Percentiles rank a stretch among this genome's conserved stretches.
These are phyloP conservation scores for Cynocephalus volans DNA, from an alignment of 2,113 vertebrate genomes.

Conservation along the genomic window DNA sequence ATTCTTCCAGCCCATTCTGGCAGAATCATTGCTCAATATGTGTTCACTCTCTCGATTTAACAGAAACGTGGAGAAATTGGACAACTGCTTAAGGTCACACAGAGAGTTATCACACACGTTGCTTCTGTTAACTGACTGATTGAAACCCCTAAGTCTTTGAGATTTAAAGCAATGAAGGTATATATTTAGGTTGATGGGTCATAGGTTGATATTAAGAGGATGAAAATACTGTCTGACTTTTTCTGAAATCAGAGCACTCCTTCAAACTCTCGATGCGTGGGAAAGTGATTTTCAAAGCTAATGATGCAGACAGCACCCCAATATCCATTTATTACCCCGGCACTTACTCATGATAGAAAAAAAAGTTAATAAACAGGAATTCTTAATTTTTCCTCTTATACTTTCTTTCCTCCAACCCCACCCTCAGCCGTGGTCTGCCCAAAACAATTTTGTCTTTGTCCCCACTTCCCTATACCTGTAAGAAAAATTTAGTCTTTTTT, in stretches of 20 bases:
- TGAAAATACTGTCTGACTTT: neutral
- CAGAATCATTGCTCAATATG: neutral
- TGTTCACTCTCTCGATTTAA: neutral
- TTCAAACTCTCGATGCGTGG: neutral
- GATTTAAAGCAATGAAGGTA: neutral
- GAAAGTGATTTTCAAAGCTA: neutral
- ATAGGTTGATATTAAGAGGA: neutral
- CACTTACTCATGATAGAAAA: neutral
- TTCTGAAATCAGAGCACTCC: neutral
- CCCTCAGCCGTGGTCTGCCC: neutral
- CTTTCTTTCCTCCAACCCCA: neutral
- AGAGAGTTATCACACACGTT: neutral
- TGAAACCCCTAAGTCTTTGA: neutral
- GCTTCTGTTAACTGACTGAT: neutral
- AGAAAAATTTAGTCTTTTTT: neutral
- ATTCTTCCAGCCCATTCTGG: neutral
- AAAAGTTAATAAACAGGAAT: neutral
- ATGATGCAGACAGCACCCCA: too few species aligned
- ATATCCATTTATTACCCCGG: neutral
- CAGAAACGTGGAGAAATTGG: neutral
- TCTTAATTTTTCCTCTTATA: neutral
- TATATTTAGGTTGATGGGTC: neutral
- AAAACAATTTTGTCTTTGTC: neutral
- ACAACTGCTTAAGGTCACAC: neutral
- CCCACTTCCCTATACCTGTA: neutral